phyloP scores from a whole-genome alignment of 2,113 vertebrate species.

The Tyto alba region DNA sequence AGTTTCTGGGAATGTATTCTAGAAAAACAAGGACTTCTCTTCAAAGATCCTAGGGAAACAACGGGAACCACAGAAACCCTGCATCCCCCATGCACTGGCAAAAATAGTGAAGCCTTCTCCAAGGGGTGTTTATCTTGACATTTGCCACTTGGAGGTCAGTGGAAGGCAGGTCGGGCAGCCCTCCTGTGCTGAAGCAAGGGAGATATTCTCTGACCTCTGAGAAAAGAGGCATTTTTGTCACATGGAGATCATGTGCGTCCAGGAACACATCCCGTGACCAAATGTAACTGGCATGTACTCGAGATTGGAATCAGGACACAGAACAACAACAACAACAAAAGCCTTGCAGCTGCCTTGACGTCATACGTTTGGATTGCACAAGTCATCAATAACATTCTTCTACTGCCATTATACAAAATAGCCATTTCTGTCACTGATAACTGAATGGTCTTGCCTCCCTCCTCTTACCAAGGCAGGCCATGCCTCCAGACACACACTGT shows the following conservation, averaged over 20 bases:
- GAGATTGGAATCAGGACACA: neutral
- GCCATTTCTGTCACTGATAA: neutral
- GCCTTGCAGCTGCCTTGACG: neutral
- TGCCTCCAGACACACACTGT: neutral
- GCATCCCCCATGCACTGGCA: neutral
- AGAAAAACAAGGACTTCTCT: neutral
- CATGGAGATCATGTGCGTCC: neutral
- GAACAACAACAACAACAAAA: constrained; percentile 17
- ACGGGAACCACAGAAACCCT: neutral
- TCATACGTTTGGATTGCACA: neutral
- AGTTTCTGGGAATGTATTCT: neutral
- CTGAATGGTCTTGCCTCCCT: neutral
- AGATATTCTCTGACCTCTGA: neutral
- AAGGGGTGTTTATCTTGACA: neutral
- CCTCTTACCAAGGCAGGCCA: neutral
- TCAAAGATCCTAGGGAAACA: neutral
- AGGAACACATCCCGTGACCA: neutral
- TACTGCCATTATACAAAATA: neutral
- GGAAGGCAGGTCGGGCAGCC: neutral
- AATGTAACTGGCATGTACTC: neutral
- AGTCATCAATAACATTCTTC: neutral
- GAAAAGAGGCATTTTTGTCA: neutral
- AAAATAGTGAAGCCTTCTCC: neutral
- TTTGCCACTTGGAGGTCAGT: neutral
- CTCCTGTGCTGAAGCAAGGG: neutral